Conservation (phyloP, 64 coral and sea anemone genomes). For the Acropora yongei region DNA sequence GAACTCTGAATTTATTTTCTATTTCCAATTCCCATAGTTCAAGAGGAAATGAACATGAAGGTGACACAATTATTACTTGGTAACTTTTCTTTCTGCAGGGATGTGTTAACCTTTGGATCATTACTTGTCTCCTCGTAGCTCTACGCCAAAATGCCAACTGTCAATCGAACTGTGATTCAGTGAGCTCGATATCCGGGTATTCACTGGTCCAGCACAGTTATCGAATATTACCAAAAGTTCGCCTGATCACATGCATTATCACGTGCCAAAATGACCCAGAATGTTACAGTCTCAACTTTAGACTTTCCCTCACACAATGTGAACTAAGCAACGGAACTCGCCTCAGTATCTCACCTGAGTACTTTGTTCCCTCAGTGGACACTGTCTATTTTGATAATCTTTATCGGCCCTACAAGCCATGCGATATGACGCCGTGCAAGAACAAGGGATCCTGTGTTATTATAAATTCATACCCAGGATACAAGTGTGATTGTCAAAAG, state of each 20-base stretch:
- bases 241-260: constrained; percentile 53
- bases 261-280: constrained; percentile 68
- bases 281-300: constrained; percentile 82
- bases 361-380: constrained; percentile 14
- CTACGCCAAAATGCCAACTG: neutral
- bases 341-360: constrained; percentile 19
- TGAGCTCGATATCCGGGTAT: constrained; percentile 70
- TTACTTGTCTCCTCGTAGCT: neutral
- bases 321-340: constrained; percentile 39
- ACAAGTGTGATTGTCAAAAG: constrained; percentile 34
- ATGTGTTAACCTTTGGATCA: neutral
- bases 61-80: neutral
- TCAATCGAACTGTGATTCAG: constrained; percentile 37
- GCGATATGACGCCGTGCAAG: constrained; percentile 32
- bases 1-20: no score
- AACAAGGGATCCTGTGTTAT: constrained; percentile 26
- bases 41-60: neutral
- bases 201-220: constrained; percentile 47
- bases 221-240: constrained; percentile 22
- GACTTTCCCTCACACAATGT: constrained; percentile 31
- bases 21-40: no score
- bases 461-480: constrained; percentile 32
- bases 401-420: constrained; percentile 37
- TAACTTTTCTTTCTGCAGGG: neutral
- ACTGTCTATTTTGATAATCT: constrained; percentile 50